Conservation (phyloP, 1,140 invertebrate genomes). For the Neelides sp. region DNA sequence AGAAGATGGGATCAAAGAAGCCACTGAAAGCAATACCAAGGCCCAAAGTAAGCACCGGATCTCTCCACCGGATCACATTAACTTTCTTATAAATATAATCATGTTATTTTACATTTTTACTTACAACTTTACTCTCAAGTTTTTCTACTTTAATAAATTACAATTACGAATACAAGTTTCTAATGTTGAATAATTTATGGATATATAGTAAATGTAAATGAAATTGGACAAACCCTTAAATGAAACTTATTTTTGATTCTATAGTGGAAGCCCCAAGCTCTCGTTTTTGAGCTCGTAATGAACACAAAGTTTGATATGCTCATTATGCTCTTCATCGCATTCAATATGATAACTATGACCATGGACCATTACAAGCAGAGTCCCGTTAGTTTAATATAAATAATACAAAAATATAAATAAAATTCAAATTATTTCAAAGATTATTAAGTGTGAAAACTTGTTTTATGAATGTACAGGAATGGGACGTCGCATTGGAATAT, state of each 20-base stretch:
- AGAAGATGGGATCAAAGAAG: slow-evolving; percentile 97
- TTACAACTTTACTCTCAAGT: too few relatives aligned
- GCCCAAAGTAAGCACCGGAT: slow-evolving; percentile 61
- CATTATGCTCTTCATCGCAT: slow-evolving; percentile 96
- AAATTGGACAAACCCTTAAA: background rate
- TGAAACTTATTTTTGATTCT: slow-evolving; percentile 31
- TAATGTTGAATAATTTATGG: background rate
- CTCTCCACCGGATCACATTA: background rate
- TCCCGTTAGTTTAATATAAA: slow-evolving; percentile 34
- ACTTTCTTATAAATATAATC: too few relatives aligned
- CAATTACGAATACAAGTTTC: background rate
- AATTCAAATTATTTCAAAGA: too few relatives aligned
- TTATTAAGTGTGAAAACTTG: background rate
- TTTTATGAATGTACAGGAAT: too few relatives aligned
- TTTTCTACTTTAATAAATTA: too few relatives aligned
- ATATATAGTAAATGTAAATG: background rate
- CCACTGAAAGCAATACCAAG: slow-evolving; percentile 94
- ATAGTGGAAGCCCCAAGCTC: slow-evolving; percentile 86
- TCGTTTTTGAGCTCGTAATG: slow-evolving; percentile 92
- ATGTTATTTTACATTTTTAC: too few relatives aligned
- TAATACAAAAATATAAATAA: too few relatives aligned
- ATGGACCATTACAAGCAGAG: slow-evolving; percentile 88
- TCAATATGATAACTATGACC: slow-evolving; percentile 98
- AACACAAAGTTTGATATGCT: slow-evolving; percentile 99
- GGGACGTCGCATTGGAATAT: slow-evolving; percentile 70